phyloP scores from a whole-genome alignment of 2,797 vertebrate species.

The Liparis tanakae region DNA sequence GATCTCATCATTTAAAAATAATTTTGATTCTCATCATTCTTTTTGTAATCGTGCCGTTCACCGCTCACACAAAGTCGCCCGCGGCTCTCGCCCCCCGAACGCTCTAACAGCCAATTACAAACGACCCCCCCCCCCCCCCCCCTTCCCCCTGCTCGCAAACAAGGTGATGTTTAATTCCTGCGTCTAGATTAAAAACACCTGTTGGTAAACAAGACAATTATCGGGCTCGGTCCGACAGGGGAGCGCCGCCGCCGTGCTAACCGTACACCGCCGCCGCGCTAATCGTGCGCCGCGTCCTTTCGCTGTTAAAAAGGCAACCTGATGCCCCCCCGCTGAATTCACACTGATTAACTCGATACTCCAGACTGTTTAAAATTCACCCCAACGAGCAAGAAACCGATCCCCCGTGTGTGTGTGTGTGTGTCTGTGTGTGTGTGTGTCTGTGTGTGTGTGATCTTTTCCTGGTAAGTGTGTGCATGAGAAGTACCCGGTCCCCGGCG shows the following conservation, averaged over 20 bases:
- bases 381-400: slow-evolving; percentile 93
- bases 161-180: slow-evolving; percentile 69
- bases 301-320: slow-evolving; percentile 94
- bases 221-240: slow-evolving; percentile 87
- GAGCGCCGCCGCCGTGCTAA: slow-evolving; percentile 79
- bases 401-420: slow-evolving; percentile 82
- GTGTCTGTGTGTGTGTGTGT: slow-evolving; percentile 66
- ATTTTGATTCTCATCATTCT: too few relatives aligned
- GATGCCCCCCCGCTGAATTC: slow-evolving; percentile 92
- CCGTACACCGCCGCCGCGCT: slow-evolving; percentile 41
- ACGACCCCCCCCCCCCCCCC: slow-evolving; percentile 49
- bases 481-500: slow-evolving; percentile 92
- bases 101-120: slow-evolving; percentile 48
- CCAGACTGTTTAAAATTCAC: slow-evolving; percentile 96
- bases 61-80: too few relatives aligned
- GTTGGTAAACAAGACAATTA: slow-evolving; percentile 96
- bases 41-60: too few relatives aligned
- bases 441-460: slow-evolving; percentile 54
- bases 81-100: too few relatives aligned
- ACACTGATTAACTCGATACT: slow-evolving; percentile 95
- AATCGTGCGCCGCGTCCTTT: slow-evolving; percentile 72
- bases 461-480: slow-evolving; percentile 93
- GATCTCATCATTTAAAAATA: too few relatives aligned
- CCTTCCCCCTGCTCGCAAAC: slow-evolving; percentile 42
- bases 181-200: slow-evolving; percentile 88